Base-by-base conservation (phyloP, 1,140 invertebrate species). In the Sinonovacula constricta region DNA sequence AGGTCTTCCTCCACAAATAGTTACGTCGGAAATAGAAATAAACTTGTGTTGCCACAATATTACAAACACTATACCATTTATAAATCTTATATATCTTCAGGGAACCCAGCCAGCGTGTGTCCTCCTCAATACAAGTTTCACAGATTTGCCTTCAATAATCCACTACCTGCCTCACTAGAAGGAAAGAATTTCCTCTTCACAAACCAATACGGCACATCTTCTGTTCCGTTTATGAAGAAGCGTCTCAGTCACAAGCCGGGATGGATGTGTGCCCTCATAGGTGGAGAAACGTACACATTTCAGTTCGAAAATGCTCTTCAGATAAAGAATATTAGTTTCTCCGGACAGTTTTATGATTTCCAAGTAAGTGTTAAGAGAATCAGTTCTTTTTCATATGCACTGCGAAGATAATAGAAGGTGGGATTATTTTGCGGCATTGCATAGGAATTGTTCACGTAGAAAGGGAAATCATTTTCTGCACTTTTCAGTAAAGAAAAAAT, bases 121-220 rank as follows among this genome's bases (percentile, higher is more conserved):
- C 70, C 83, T 10, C 18, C 59, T 18, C 30, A 71, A 12, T 77
- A 87, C 2, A 85, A 82, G 36, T 86, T 87, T 62, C 82, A 84
- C 56, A 70, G 88, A 65, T 88, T 89, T 66, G 76, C 87, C 26
- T 88, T 89, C 68, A 88, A 87, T 51, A 79, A 86, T 28, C 70
- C 81, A n/a, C 14, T 59, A 2, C 88, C 88, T 5, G 22, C 15
- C 3, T 85, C 84, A 0, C 36, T 89, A 31, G 49, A 81, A 28
- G 81, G 59, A 5, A 88, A 89, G 62, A 54, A 85, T 31, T 76
- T 82, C 3, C 18, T 83, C 1, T 80, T 87, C 31, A 82, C 69
- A 2, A 87, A 85, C 30, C 28, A 62, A 31, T 67, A 87, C 57
- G 88, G 87, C 0, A 80, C 68, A 15, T 71, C 57, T 10, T 59